A percentile compares a stretch with the other conserved stretches of the same genome.
These are phyloP conservation scores for Napeogenes sylphis DNA, from an alignment of 2,888 invertebrate species.

Conservation along the genomic window DNA sequence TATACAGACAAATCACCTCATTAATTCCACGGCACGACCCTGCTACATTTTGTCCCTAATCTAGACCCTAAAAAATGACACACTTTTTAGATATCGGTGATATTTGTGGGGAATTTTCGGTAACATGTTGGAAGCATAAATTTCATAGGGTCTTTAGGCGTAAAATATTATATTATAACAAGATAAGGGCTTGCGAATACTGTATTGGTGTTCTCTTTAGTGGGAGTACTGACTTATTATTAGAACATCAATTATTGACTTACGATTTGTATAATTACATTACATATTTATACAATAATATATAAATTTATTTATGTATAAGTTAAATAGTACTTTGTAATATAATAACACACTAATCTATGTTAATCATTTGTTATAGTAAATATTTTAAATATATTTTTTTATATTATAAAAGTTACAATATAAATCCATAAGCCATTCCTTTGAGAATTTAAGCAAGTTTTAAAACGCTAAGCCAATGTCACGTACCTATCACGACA, in stretches of 20 bases:
- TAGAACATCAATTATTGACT: too few species aligned
- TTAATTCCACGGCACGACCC: slow-evolving; percentile 57
- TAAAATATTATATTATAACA: slow-evolving; percentile 2
- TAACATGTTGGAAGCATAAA: slow-evolving; percentile 6
- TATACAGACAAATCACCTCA: slow-evolving; percentile 61
- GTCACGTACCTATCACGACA: slow-evolving; percentile 5
- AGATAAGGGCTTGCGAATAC: too few species aligned
- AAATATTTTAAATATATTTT: too few species aligned
- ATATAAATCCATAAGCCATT: neutral
- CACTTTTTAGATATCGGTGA: slow-evolving; percentile 13
- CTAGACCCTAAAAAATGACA: slow-evolving; percentile 33
- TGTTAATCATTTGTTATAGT: too few species aligned
- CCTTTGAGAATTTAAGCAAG: neutral
- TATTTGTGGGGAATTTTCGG: slow-evolving; percentile 7
- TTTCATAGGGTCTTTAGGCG: slow-evolving; percentile 3
- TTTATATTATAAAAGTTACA: neutral
- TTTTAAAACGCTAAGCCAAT: slow-evolving; percentile 2
- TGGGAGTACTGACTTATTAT: too few species aligned
- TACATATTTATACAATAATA: too few species aligned
- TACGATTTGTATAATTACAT: too few species aligned
- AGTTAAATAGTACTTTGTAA: too few species aligned
- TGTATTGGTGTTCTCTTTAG: too few species aligned
- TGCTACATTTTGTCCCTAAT: slow-evolving; percentile 42
- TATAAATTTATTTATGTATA: too few species aligned
- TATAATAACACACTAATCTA: too few species aligned